Percentiles rank a stretch among this genome's conserved stretches.
Evolutionary conservation across 2,888 invertebrate genomes (phyloP).

Genomic region (Dione vanillae): DNA sequence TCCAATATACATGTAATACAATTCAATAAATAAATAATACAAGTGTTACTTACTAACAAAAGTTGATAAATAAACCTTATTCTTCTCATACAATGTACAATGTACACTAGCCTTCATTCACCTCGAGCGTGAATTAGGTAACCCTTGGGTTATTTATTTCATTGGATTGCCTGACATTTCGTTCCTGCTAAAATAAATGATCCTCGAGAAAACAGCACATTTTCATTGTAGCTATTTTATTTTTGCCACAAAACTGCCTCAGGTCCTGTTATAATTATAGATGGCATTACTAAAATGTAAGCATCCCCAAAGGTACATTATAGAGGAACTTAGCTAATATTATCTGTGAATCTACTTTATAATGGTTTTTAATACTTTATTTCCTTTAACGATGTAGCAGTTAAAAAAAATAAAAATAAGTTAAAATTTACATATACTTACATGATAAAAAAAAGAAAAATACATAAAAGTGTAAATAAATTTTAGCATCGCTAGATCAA

Average conservation of each 20-base stretch:
- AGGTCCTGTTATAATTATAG: slow-evolving; percentile 14
- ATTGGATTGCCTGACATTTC: slow-evolving; percentile 22
- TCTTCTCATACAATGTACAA: slow-evolving; percentile 17
- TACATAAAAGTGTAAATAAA: too few species aligned
- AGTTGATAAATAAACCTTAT: slow-evolving; percentile 23
- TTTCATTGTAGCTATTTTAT: slow-evolving; percentile 30
- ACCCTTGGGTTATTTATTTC: slow-evolving; percentile 29
- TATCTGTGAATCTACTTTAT: neutral
- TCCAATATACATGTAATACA: neutral
- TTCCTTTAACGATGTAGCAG: too few species aligned
- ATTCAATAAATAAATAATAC: slow-evolving; percentile 1
- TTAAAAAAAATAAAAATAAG: too few species aligned
- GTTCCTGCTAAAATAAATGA: slow-evolving; percentile 35
- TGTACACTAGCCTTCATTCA: slow-evolving; percentile 8
- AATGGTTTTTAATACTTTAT: neutral
- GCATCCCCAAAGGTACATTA: neutral
- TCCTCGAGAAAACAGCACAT: slow-evolving; percentile 11
- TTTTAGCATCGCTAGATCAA: too few species aligned
- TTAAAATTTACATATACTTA: too few species aligned
- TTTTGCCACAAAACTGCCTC: slow-evolving; percentile 16
- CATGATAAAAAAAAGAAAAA: too few species aligned
- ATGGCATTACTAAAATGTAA: neutral
- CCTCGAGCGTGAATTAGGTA: slow-evolving; percentile 31
- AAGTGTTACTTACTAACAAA: neutral
- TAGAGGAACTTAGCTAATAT: neutral